Base-by-base conservation (phyloP, 2,113 vertebrate species). In the Tenebrosternarchus preto region DNA sequence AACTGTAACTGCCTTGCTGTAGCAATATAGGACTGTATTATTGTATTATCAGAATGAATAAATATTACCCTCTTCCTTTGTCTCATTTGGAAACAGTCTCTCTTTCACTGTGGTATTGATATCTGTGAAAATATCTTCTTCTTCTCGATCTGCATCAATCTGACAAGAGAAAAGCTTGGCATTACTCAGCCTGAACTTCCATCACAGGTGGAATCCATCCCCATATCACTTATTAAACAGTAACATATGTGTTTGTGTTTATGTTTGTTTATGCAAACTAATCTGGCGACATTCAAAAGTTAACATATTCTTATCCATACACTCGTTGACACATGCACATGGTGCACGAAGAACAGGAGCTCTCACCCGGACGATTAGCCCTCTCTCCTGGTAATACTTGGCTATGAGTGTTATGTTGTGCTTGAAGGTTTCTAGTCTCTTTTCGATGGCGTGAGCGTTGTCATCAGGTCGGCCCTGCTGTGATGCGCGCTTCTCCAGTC, bases 371-470 rank as follows among this genome's bases (percentile, higher is more conserved):
- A 89, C 73, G 11, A 92, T 83, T 22, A 88, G 66, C 8, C 88
- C 89, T 71, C 87, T 89, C 56, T 92, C 92, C 75, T 92, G 92
- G 78, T 92, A 92, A 79, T 92, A 92, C 74, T 92, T 92, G 74
- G 88, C 90, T n/a, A 91, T 91, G 67, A 90, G 80, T 1, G 80
- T 86, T 75, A 90, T 86, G 72, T 92, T 91, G 70, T 88, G 90
- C 78, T 90, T 92, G 82, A 92, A 92, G 3, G 88, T 91, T 59
- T 91, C 90, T 29, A 92, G 82, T 60, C 90, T 78, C 64, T 88
- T 87, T 76, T 89, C 88, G 8, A 92, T 88, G 78, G 91, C 90
- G 0, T 88, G 90, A 68, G 88, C 22, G 20, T 92, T 92, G 75
- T 92, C 91, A 25, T 92, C 89, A 0, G 85, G 88, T 2, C 90